Conservation (phyloP, 2,113 vertebrate species). For the Theristicus caerulescens region DNA sequence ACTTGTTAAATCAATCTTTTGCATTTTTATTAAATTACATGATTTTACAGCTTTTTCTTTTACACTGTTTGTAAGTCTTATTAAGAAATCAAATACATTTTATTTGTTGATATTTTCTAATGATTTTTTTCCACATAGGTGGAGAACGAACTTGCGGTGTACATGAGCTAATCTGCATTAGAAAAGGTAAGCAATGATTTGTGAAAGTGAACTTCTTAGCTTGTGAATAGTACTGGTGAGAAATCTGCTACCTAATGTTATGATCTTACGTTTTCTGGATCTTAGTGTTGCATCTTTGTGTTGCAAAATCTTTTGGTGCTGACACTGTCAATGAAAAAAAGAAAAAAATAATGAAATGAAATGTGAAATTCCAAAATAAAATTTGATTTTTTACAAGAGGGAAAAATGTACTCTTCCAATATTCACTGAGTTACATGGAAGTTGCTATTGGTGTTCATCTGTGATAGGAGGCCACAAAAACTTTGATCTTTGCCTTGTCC, state of each 20-base stretch:
- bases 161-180: constrained; percentile 97
- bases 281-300: background rate
- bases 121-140: constrained; percentile 79
- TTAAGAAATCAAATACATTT: background rate
- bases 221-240: background rate
- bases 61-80: background rate
- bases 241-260: background rate
- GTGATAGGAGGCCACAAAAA: background rate
- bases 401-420: background rate
- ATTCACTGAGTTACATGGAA: background rate
- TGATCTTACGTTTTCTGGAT: background rate
- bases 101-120: constrained; percentile 28
- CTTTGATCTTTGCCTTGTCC: background rate
- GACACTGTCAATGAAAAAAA: background rate
- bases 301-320: background rate
- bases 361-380: background rate
- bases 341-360: background rate
- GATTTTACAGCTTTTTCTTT: background rate
- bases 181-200: constrained; percentile 86
- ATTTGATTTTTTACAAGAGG: background rate
- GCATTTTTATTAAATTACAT: background rate
- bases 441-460: background rate
- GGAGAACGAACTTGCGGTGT: constrained; percentile 97
- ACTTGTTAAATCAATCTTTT: background rate
- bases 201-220: background rate